These are phyloP conservation scores for Cynaeus angustus DNA, from an alignment of 2,888 invertebrate species.

Conservation along the genomic window DNA sequence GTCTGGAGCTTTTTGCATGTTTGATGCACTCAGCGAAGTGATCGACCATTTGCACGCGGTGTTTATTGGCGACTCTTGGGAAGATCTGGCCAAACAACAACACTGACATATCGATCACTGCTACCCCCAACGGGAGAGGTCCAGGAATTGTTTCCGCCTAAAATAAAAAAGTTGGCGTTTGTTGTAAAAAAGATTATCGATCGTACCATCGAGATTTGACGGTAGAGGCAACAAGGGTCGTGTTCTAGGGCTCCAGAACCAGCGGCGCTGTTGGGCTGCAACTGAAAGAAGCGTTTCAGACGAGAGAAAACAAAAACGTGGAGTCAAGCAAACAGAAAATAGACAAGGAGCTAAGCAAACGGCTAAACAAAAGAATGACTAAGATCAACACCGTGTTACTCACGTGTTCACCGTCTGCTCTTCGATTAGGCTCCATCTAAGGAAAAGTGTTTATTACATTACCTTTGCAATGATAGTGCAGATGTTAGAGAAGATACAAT, in stretches of 20 bases:
- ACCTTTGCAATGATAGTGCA: constrained; percentile 40
- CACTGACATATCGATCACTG: constrained; percentile 96
- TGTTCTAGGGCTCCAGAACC: constrained; percentile 98
- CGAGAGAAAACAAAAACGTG: constrained; percentile 7
- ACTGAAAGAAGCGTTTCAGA: constrained; percentile 72
- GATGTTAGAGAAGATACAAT: constrained; percentile 39
- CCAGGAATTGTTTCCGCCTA: constrained; percentile 80
- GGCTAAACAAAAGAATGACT: constrained; percentile 48
- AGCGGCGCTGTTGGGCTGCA: constrained; percentile 95
- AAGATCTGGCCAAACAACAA: constrained; percentile 95
- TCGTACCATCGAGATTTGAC: constrained; percentile 76
- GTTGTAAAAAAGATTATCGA: neutral
- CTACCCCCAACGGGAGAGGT: constrained; percentile 93
- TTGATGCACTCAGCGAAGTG: constrained; percentile 97
- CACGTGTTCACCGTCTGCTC: constrained; percentile 87
- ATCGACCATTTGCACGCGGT: constrained; percentile 96
- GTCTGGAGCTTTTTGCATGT: constrained; percentile 92
- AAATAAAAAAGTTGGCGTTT: constrained; percentile 43
- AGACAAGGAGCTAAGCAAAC: constrained; percentile 56
- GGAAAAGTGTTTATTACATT: constrained; percentile 61
- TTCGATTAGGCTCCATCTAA: constrained; percentile 90
- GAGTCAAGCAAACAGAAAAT: constrained; percentile 44
- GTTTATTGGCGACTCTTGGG: constrained; percentile 95
- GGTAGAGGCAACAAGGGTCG: constrained; percentile 94
- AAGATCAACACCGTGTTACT: constrained; percentile 72